Base-by-base conservation (phyloP, 2,113 vertebrate genomes). In the Calidris pugnax region DNA sequence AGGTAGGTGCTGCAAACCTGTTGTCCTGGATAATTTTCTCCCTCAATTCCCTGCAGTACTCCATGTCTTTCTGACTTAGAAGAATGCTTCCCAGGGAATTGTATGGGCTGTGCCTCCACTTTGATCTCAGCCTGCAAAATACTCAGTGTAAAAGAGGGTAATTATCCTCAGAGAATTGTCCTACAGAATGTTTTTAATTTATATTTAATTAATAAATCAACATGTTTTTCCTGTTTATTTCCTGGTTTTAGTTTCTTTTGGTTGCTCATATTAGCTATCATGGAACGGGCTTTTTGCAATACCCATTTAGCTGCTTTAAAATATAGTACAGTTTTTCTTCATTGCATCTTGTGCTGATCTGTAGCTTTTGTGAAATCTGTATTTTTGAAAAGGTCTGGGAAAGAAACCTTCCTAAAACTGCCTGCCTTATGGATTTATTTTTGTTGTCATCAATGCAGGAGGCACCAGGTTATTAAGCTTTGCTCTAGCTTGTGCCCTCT, bases 381-480 rank as follows among this genome's bases (percentile, higher is more conserved):
- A 83, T 87, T 96, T 90, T 41, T 92, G 85, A 79, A 85, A 51
- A 85, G 20, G 14, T 1, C n/a, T 89, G 39, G 12, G 20, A 84
- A 95, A 87, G 24, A 68, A 79, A 71, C 41, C 63, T 91, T 90
- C 51, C 28, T 79, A 59, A 84, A 87, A 87, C 39, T 82, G 68
- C 26, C 57, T 77, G 57, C 47, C 43, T 97, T 93, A 88, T 79
- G 83, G 88, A 95, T 97, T 97, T 97, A 87, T 97, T 93, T 84
- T 78, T 93, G 37, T 75, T 96, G 69, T 79, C 81, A 55, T 95
- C 91, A 95, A 7, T 79, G 75, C 63, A 85, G 85, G 80, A 89
- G 71, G 80, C 35, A 96, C 43, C 55, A 97, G 69, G 79, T 96
- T 96, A 93, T 97, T 98, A 96, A 93, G 82, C 53, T 93, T 93